These are phyloP conservation scores for Cylloceria caligata DNA, from an alignment of 2,888 invertebrate genomes.

Conservation along the genomic window DNA sequence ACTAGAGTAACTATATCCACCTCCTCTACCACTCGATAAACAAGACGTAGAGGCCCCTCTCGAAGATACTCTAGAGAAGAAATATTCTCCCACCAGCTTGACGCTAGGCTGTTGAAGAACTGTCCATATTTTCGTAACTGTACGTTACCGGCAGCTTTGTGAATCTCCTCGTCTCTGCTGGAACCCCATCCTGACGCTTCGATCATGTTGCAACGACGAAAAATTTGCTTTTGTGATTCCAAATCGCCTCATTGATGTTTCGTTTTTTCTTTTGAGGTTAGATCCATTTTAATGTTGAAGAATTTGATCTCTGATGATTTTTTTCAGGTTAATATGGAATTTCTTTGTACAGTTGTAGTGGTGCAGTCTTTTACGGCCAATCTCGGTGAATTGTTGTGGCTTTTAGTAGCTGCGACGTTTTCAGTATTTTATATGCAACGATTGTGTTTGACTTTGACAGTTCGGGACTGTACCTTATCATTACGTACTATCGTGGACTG, in stretches of 20 bases:
- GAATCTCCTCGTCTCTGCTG: constrained; percentile 80
- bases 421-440: not conserved
- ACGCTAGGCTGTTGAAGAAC: constrained; percentile 85
- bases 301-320: not conserved
- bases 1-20: constrained; percentile 89
- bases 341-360: too few relatives aligned
- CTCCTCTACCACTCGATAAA: constrained; percentile 87
- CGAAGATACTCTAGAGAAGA: constrained; percentile 77
- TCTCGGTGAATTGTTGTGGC: too few relatives aligned
- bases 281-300: not conserved
- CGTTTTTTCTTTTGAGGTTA: constrained; percentile 32
- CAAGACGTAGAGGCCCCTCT: constrained; percentile 80
- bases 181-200: constrained; percentile 79
- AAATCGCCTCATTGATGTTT: not conserved
- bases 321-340: too few relatives aligned
- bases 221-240: not conserved
- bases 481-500: too few relatives aligned
- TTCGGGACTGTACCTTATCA: not conserved
- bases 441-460: constrained; percentile 40
- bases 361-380: too few relatives aligned
- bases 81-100: constrained; percentile 73
- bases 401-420: too few relatives aligned
- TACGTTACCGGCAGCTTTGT: constrained; percentile 85
- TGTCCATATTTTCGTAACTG: constrained; percentile 86
- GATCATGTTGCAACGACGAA: constrained; percentile 75